Conservation (phyloP, 2,113 vertebrate genomes). For the Sinosuthora webbiana region DNA sequence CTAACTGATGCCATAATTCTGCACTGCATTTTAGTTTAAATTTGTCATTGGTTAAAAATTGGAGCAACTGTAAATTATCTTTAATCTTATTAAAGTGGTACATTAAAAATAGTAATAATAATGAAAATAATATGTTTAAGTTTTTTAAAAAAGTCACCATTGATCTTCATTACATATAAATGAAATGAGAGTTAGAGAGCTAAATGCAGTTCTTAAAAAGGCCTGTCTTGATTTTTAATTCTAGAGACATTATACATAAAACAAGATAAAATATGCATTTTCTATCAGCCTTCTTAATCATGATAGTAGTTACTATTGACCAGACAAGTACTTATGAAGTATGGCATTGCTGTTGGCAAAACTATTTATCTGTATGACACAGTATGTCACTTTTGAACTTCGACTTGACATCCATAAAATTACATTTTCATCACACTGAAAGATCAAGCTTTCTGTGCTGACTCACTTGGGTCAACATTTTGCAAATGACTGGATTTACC, state of each 20-base stretch:
- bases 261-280: slow-evolving; percentile 57
- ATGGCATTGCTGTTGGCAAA: slow-evolving; percentile 79
- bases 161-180: not conserved
- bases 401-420: slow-evolving; percentile 81
- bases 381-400: slow-evolving; percentile 80
- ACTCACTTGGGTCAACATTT: slow-evolving; percentile 83
- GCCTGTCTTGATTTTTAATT: slow-evolving; percentile 30
- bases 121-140: not conserved
- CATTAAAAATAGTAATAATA: not conserved
- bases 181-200: not conserved
- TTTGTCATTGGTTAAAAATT: not conserved
- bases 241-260: slow-evolving; percentile 32
- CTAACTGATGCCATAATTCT: not conserved
- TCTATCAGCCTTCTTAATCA: slow-evolving; percentile 62
- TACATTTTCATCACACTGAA: slow-evolving; percentile 82
- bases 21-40: not conserved
- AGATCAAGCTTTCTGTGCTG: slow-evolving; percentile 77
- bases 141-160: not conserved
- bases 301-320: slow-evolving; percentile 47
- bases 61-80: not conserved
- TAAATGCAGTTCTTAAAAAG: slow-evolving; percentile 29
- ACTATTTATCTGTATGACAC: slow-evolving; percentile 81
- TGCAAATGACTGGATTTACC: slow-evolving; percentile 80
- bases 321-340: slow-evolving; percentile 77
- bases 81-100: not conserved